These are phyloP conservation scores for Amiota minor DNA, from an alignment of 2,888 invertebrate species.

Conservation along the genomic window DNA sequence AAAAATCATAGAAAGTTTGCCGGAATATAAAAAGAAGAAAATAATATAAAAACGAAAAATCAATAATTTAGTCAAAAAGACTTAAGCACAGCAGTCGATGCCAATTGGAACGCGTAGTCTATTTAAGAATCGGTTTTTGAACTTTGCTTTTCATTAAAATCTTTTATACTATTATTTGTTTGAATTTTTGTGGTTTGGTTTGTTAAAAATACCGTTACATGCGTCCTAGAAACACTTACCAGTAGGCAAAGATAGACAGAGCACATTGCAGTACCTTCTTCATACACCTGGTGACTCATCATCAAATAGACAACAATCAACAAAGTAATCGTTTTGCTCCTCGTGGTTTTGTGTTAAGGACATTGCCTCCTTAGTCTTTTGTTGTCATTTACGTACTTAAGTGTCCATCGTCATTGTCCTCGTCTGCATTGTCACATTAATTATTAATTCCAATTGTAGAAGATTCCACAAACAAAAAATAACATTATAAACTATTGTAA, in stretches of 20 bases:
- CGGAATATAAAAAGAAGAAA: conserved; percentile 30
- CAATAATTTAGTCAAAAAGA: conserved; percentile 26
- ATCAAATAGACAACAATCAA: background rate
- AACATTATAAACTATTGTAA: conserved; percentile 31
- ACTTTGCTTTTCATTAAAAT: too few relatives aligned
- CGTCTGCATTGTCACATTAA: conserved; percentile 32
- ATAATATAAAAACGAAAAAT: conserved; percentile 27
- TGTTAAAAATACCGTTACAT: conserved; percentile 4
- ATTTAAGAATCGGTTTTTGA: too few relatives aligned
- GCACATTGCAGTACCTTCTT: background rate
- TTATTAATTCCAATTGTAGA: conserved; percentile 53
- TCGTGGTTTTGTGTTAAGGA: background rate
- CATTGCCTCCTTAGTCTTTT: conserved; percentile 20
- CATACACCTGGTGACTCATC: conserved; percentile 28
- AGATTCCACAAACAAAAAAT: conserved; percentile 33
- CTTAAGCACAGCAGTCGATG: conserved; percentile 24
- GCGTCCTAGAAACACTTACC: background rate
- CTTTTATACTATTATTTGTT: too few relatives aligned
- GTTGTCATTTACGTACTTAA: conserved; percentile 24
- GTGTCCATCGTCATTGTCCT: conserved; percentile 29
- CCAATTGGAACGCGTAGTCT: conserved; percentile 17
- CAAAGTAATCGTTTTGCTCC: background rate
- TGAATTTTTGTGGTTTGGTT: too few relatives aligned
- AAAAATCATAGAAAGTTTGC: conserved; percentile 42
- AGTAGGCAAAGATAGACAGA: background rate